Base-by-base conservation (phyloP, 2,113 vertebrate species). In the Tretioscincus oriximinensis region DNA sequence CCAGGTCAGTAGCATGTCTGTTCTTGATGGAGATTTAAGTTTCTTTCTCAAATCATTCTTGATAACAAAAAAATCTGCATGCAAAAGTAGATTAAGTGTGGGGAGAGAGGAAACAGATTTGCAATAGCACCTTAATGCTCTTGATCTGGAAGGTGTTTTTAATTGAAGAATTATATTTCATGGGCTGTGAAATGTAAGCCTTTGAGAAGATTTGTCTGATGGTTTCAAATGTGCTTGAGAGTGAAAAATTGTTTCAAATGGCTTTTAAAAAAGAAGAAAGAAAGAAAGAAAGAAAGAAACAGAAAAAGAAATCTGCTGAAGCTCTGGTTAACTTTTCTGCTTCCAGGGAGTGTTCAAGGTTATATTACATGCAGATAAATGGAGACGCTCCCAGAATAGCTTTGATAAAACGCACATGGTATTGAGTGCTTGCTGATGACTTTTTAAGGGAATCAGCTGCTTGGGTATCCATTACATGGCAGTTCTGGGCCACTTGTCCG, bases 381-480 rank as follows among this genome's bases (percentile, higher is more conserved):
- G 65, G 80, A 94, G 94, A 90, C 90, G 81, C 82, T 94, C 97
- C 96, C 95, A 96, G 96, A 99, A 99, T 99, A 99, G 97, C 94
- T 92, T 95, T 97, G 97, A 98, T 96, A 96, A 95, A 96, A 96
- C 93, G 93, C 88, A 84, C 82, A 88, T 93, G 95, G 94, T 93
- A 95, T 95, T 94, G 94, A 94, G 95, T 94, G 91, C 93, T 90
- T 91, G 16, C 88, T 91, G 87, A 98, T 99, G 97, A 95, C 98
- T 99, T 99, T 99, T 99, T 99, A 99, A 99, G 98, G 98, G 96
- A 98, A 99, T 99, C 96, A 93, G 90, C 95, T 92, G 95, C 93
- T 88, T 92, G 92, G 93, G 91, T 98, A 97, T 98, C 96, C 96
- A 93, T 96, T 97, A 94, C 96, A 92, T 78, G 86, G 90, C 93